Percentiles rank a stretch among this genome's conserved stretches.
Conservation (phyloP, 2,113 vertebrate genomes). For the Antigone vipio region DNA sequence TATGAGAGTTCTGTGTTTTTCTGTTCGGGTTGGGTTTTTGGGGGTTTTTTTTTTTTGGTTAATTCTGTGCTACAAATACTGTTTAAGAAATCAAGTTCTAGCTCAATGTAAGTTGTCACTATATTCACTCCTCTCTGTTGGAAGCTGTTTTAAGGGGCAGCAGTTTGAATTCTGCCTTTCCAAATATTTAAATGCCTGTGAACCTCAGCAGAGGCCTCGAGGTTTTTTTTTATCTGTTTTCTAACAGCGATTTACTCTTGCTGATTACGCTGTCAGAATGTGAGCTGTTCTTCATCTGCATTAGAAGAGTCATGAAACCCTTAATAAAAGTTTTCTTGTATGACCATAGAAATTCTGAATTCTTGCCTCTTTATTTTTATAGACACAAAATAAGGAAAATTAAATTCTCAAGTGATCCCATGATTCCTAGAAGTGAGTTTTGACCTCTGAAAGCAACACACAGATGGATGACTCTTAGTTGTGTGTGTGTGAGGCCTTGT, state of each 20-base stretch:
- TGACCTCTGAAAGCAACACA: background rate
- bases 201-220: background rate
- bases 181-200: constrained; percentile 22
- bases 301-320: background rate
- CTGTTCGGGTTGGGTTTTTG: background rate
- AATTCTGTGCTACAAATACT: background rate
- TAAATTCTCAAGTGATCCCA: background rate
- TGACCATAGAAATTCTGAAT: background rate
- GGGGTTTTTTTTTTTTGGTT: background rate
- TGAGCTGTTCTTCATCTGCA: background rate
- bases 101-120: background rate
- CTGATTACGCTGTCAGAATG: background rate
- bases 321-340: background rate
- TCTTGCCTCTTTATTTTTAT: background rate
- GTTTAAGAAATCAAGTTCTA: background rate
- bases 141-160: background rate
- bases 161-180: constrained; percentile 1
- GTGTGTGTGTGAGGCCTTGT: background rate
- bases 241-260: background rate
- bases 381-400: background rate
- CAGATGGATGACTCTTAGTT: background rate
- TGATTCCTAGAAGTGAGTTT: background rate
- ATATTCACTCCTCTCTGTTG: background rate
- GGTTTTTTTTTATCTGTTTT: background rate
- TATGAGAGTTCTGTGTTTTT: background rate